These are phyloP conservation scores for Takifugu bimaculatus DNA, from an alignment of 2,113 vertebrate genomes.

Conservation along the genomic window DNA sequence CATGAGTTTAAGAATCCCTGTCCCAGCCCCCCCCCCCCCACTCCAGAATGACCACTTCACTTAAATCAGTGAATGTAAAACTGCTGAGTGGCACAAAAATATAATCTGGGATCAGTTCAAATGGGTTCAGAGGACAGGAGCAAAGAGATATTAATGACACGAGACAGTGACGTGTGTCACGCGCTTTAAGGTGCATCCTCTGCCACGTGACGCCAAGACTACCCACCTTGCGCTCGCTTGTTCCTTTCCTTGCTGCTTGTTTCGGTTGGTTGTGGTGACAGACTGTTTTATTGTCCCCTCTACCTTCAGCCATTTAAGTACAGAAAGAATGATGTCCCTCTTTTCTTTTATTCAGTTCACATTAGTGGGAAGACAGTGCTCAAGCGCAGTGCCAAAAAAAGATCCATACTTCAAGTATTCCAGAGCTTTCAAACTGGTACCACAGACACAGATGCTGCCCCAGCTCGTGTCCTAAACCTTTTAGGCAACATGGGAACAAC, in stretches of 20 bases:
- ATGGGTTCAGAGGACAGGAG: conserved; percentile 11
- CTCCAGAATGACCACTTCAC: conserved; percentile 7
- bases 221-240: conserved; percentile 5
- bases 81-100: conserved; percentile 30
- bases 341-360: conserved; percentile 82
- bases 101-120: conserved; percentile 21
- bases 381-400: conserved; percentile 83
- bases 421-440: conserved; percentile 49
- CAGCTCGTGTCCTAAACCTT: conserved; percentile 61
- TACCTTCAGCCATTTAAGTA: conserved; percentile 76
- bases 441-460: conserved; percentile 28
- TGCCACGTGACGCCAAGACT: conserved; percentile 28
- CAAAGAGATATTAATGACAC: conserved; percentile 24
- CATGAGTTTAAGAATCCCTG: conserved; percentile 46
- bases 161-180: conserved; percentile 53
- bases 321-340: conserved; percentile 78
- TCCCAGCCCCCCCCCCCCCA: conserved; percentile 20
- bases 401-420: conserved; percentile 97
- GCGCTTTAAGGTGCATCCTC: conserved; percentile 46
- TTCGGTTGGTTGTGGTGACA: conserved; percentile 18
- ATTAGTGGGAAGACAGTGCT: conserved; percentile 95
- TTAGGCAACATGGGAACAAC: conserved; percentile 35
- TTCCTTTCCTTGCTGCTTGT: conserved; percentile 23
- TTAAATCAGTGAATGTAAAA: conserved; percentile 21
- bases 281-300: conserved; percentile 20